Conservation (phyloP, 2,113 vertebrate species). For the Datnioides undecimradiatus region DNA sequence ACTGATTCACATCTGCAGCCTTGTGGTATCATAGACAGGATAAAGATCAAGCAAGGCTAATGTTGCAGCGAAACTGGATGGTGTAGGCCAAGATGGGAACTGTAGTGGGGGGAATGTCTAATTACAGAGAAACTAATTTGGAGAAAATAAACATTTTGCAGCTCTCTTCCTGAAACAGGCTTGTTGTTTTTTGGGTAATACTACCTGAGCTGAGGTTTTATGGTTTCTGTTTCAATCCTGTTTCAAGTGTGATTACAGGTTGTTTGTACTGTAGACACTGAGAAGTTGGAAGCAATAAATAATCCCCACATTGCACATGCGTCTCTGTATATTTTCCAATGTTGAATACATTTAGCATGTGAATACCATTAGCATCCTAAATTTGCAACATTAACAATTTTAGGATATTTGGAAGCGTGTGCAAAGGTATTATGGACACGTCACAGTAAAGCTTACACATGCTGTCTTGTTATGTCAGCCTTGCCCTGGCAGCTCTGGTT, state of each 20-base stretch:
- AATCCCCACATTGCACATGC: background rate
- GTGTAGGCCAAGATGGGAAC: background rate
- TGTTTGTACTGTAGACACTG: background rate
- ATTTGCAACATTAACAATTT: constrained; percentile 10
- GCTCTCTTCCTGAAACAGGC: background rate
- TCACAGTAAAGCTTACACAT: background rate
- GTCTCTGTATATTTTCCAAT: background rate
- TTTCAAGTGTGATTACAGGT: background rate
- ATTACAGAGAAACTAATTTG: background rate
- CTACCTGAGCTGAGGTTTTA: background rate
- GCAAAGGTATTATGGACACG: background rate
- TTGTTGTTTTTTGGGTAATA: background rate
- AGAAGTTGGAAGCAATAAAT: constrained; percentile 7
- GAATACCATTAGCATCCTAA: constrained; percentile 1
- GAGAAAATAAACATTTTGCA: background rate
- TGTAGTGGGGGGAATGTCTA: background rate
- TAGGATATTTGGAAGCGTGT: background rate
- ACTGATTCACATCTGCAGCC: constrained; percentile 13
- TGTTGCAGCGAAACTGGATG: constrained; percentile 24
- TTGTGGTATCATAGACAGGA: constrained; percentile 22
- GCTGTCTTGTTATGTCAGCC: background rate
- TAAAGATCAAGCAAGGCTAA: constrained; percentile 40
- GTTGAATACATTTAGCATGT: background rate
- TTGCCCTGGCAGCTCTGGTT: constrained; percentile 30
- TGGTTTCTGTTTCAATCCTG: background rate